A percentile compares a stretch with the other conserved stretches of the same genome.
Conservation (phyloP, 2,888 invertebrate genomes). For the Platycheirus rosarum region DNA sequence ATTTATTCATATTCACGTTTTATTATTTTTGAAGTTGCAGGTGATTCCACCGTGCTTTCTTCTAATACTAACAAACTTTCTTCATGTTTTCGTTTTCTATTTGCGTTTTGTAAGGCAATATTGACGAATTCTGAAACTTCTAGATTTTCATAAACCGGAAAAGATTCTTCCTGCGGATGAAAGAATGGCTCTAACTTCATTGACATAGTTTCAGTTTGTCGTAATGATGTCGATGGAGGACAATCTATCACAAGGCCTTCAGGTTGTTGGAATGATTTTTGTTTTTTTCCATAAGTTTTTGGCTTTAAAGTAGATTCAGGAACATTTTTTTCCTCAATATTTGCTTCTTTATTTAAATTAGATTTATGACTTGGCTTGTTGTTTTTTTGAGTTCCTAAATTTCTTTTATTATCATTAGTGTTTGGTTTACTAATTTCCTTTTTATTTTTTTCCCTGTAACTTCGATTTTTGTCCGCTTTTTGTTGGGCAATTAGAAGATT, state of each 20-base stretch:
- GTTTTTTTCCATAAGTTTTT: no score
- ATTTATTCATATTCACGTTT: conserved; percentile 36
- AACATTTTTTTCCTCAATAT: neutral
- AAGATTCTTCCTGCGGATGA: neutral
- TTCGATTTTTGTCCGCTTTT: conserved; percentile 17
- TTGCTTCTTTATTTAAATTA: neutral
- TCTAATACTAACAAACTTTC: neutral
- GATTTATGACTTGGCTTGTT: neutral
- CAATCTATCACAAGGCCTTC: neutral
- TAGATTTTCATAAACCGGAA: neutral
- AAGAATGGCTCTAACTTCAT: neutral
- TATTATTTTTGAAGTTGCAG: neutral
- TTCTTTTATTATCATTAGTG: neutral
- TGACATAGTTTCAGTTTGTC: neutral
- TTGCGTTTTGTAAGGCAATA: conserved; percentile 15
- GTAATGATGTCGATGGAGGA: neutral
- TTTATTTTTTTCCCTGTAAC: conserved; percentile 11
- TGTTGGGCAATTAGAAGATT: conserved; percentile 28
- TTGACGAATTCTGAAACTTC: neutral
- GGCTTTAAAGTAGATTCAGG: neutral
- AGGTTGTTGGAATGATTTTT: neutral
- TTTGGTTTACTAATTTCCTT: neutral
- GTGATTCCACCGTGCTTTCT: neutral
- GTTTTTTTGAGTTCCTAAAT: neutral
- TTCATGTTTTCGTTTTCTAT: conserved; percentile 3